These are phyloP conservation scores for Drosophila multiciliata DNA, from an alignment of 2,888 invertebrate species.

Conservation along the genomic window DNA sequence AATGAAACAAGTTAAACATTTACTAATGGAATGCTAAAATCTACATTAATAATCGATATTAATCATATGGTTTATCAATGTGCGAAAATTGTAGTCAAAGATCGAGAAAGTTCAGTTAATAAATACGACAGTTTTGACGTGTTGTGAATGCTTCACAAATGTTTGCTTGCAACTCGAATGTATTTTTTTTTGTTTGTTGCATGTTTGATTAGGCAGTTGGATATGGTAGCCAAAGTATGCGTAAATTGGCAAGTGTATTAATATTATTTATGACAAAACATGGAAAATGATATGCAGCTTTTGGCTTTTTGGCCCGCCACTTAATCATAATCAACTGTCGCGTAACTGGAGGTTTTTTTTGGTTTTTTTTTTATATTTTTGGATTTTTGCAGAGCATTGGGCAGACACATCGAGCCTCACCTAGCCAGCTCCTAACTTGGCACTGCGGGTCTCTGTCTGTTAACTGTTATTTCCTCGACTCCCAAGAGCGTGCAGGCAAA, in stretches of 20 bases:
- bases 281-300: slow-evolving; percentile 66
- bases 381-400: no score
- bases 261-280: slow-evolving; percentile 71
- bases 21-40: background rate
- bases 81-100: background rate
- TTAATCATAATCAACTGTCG: slow-evolving; percentile 81
- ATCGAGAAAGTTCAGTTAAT: background rate
- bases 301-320: slow-evolving; percentile 68
- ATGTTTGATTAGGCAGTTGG: background rate
- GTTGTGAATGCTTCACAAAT: slow-evolving; percentile 14
- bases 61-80: background rate
- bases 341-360: slow-evolving; percentile 57
- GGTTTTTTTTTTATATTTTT: no score
- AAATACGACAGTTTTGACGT: slow-evolving; percentile 3
- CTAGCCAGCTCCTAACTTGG: slow-evolving; percentile 51
- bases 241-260: slow-evolving; percentile 52
- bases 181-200: background rate
- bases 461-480: slow-evolving; percentile 50
- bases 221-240: slow-evolving; percentile 33
- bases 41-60: background rate
- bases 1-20: background rate
- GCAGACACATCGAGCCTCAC: slow-evolving; percentile 37
- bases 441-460: slow-evolving; percentile 28
- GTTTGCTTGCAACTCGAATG: slow-evolving; percentile 1
- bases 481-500: slow-evolving; percentile 52